phyloP scores from a whole-genome alignment of 2,888 invertebrate genomes.

The Drosophila yooni region DNA sequence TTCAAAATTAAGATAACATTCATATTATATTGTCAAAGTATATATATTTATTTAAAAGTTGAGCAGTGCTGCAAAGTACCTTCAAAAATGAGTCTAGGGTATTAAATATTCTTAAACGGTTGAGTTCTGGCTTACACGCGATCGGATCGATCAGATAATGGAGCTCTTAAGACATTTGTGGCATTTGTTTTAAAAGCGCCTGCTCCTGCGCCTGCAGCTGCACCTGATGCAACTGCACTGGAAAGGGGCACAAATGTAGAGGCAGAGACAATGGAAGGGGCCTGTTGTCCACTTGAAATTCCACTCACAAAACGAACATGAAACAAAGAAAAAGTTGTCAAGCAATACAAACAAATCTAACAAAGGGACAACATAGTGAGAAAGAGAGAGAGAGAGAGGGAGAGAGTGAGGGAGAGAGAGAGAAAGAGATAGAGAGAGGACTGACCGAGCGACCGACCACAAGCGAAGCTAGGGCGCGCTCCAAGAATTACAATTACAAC shows the following conservation, averaged over 20 bases:
- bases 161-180: conserved; percentile 51
- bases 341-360: conserved; percentile 64
- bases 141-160: conserved; percentile 46
- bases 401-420: neutral
- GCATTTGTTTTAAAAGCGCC: conserved; percentile 69
- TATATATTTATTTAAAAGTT: neutral
- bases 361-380: conserved; percentile 40
- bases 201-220: conserved; percentile 61
- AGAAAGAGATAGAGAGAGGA: neutral
- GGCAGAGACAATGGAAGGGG: conserved; percentile 4
- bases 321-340: conserved; percentile 66
- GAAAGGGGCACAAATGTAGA: conserved; percentile 1
- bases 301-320: conserved; percentile 61
- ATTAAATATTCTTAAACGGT: conserved; percentile 17
- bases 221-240: conserved; percentile 39
- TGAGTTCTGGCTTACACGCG: conserved; percentile 17
- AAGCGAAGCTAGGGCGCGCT: conserved; percentile 58
- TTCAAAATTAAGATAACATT: neutral
- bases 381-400: neutral
- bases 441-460: conserved; percentile 28
- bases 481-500: conserved; percentile 64
- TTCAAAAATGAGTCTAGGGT: conserved; percentile 1
- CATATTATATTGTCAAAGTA: neutral
- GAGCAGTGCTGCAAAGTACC: conserved; percentile 4
- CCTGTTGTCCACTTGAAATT: conserved; percentile 60